Conservation (phyloP, 2,888 invertebrate genomes). For the Stictocephala bisonia region DNA sequence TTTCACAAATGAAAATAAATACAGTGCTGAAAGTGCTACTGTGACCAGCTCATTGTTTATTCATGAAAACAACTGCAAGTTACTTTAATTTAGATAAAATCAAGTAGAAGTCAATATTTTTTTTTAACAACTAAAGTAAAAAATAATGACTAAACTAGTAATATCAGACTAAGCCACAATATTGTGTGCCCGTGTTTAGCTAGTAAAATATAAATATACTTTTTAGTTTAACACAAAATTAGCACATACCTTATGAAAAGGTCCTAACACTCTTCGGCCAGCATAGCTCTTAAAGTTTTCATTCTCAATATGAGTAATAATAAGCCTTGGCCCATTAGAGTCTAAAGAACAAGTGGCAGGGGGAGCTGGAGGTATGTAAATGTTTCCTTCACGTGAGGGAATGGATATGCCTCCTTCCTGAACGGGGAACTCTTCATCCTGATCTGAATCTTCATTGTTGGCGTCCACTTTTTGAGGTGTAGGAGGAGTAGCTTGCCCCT, state of each 20-base stretch:
- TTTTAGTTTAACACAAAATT: neutral
- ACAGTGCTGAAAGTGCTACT: too few relatives aligned
- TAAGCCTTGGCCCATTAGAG: conserved; percentile 82
- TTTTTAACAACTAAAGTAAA: too few relatives aligned
- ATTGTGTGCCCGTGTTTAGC: too few relatives aligned
- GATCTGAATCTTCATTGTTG: conserved; percentile 39
- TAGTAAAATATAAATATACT: too few relatives aligned
- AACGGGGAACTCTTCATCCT: conserved; percentile 19
- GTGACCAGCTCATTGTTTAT: too few relatives aligned
- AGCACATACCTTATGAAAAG: conserved; percentile 88
- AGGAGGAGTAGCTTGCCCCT: neutral
- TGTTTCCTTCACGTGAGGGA: conserved; percentile 75
- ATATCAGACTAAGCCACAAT: too few relatives aligned
- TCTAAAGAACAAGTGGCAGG: conserved; percentile 77
- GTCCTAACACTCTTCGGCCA: conserved; percentile 84
- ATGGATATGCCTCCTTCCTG: conserved; percentile 72
- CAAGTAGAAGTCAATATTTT: too few relatives aligned
- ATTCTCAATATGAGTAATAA: conserved; percentile 92
- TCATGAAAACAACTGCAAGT: too few relatives aligned
- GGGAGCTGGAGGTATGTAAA: conserved; percentile 83
- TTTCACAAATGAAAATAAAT: too few relatives aligned
- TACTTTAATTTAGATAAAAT: too few relatives aligned
- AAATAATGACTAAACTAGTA: too few relatives aligned
- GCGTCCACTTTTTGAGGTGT: neutral
- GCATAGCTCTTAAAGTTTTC: conserved; percentile 98